Base-by-base conservation (phyloP, 2,113 vertebrate species). In the Leucosticte australis region DNA sequence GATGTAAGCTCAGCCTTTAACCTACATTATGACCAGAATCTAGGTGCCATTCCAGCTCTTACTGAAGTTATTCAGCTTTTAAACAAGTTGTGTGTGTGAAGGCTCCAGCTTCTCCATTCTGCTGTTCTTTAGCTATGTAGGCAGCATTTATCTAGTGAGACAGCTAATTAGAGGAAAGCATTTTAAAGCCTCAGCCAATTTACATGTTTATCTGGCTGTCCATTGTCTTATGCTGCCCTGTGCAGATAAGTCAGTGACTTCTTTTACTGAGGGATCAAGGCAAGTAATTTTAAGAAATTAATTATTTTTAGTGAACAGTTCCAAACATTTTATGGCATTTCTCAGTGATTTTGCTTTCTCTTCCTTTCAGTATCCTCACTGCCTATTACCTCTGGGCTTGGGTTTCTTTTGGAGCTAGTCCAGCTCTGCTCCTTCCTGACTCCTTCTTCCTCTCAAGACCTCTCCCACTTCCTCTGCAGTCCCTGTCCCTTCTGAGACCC, bases 1-100 rank as follows among this genome's bases (percentile, higher is more conserved):
- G 62, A 71, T 95, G 65, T 87, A 87, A 95, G 67, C 65, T 95
- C 82, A 96, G 83, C 77, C 80, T 96, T 95, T 95, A 94, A 87
- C 94, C 94, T 94, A 96, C 89, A 94, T 95, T 87, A 39, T 24
- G 1, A 57, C 73, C 70, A 78, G 70, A 94, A 97, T 95, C 81
- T 95, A 84, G 95, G 91, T 97, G 89, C 57, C 1, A 35, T 80
- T 84, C 65, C 69, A 91, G 56, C 69, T 92, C 56, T 64, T 65
- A 46, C 5, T 83, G 2, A 22, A 52, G 71, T 77, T 92, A 74
- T 7, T 81, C 46, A 91, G 81, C n/a, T 91, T 82, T 67, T 92
- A 60, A 68, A 89, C 60, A 78, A 78, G 42, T 35, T 59, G 17
- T 30, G 16, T 83, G 31, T 52, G 27, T 74, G 49, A 94, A 86